Percentiles rank a stretch among this genome's conserved stretches.
Evolutionary conservation across 2,797 vertebrate genomes (phyloP).

Genomic region (Chiroxiphia lanceolata): DNA sequence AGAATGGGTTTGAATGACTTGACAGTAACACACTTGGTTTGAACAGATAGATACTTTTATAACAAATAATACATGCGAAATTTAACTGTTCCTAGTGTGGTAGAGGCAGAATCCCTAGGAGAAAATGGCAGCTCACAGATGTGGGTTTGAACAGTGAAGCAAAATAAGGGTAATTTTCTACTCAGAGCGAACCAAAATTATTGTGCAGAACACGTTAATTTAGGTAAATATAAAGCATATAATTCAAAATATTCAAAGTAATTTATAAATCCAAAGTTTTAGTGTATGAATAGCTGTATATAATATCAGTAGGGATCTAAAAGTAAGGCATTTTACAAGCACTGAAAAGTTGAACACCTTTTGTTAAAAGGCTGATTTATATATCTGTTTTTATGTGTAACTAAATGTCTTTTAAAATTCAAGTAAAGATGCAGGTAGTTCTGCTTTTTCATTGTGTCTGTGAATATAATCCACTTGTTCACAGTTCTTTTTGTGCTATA

Average conservation of each 20-base stretch:
- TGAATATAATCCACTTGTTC: background rate
- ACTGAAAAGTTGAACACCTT: background rate
- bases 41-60: background rate
- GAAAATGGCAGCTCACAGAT: background rate
- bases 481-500: background rate
- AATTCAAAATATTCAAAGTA: background rate
- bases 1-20: background rate
- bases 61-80: background rate
- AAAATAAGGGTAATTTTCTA: background rate
- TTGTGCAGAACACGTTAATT: background rate
- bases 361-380: background rate
- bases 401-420: background rate
- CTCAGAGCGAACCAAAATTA: background rate
- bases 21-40: background rate
- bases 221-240: background rate
- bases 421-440: background rate
- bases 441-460: background rate
- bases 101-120: background rate
- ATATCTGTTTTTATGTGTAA: background rate
- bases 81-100: background rate
- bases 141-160: background rate
- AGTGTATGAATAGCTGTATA: background rate
- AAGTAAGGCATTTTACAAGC: background rate
- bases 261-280: background rate
- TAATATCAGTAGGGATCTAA: background rate